Base-by-base conservation (phyloP, 2,888 invertebrate species). In the Drosophila mimetica region DNA sequence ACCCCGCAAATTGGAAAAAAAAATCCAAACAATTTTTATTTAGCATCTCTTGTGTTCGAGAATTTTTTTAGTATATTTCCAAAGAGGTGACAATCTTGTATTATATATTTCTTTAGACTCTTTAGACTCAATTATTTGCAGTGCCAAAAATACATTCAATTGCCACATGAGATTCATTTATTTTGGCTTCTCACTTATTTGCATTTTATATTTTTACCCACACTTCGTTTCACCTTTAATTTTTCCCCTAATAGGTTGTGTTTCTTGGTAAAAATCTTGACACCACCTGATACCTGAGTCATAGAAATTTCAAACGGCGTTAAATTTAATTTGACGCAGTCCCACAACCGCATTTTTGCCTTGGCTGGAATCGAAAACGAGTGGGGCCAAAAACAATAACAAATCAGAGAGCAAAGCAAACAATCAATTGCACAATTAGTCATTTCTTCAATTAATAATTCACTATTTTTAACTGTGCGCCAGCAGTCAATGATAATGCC, bases 391-490 rank as follows among this genome's bases (percentile, higher is more conserved):
- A 28, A 25, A n/a, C 18, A 41, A 47, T 7, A 48, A 39, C 57
- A 65, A 81, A 71, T 71, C 63, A 59, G 37, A 61, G 37, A 57
- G 53, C 57, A 52, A 57, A 22, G 39, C 64, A 77, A 50, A 59
- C 55, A 47, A 46, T 54, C 57, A 71, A 67, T 65, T 66, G 69
- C 52, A 69, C 70, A 69, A 84, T 81, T 84, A 81, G 79, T 84
- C 82, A 81, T 79, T 81, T 71, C 71, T 64, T 81, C 75, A 81
- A 81, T 81, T 81, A 84, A 77, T 81, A 81, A 84, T 74, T 79
- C 57, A 84, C 84, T 81, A 81, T 81, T 84, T 81, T 77, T 84
- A 81, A 84, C 73, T 76, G 63, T 58, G 52, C 65, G 55, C 51
- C 51, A 25, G 25, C 7, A 50, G 32, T 36, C 61, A 16, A 61